Evolutionary conservation across 2,888 invertebrate genomes (phyloP).

Genomic region (Hirtodrosophila cameraria): DNA sequence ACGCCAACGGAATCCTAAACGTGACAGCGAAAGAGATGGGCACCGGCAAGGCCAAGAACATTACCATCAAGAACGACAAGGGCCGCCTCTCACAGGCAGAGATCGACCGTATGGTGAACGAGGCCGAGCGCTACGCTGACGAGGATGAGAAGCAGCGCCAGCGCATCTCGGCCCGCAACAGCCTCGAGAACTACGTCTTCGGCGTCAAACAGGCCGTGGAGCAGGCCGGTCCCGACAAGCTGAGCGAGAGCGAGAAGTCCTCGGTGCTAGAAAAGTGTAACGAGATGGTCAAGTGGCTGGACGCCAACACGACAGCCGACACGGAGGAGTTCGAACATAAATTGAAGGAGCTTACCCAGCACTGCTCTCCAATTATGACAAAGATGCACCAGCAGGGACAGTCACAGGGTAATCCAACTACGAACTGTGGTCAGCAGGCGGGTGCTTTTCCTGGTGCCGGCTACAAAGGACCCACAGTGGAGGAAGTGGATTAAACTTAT

Average conservation of each 20-base stretch:
- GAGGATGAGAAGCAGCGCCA: slow-evolving; percentile 90
- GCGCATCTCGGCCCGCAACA: slow-evolving; percentile 89
- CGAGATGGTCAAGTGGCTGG: slow-evolving; percentile 88
- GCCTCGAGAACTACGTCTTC: slow-evolving; percentile 89
- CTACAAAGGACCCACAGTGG: slow-evolving; percentile 82
- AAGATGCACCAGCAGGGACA: slow-evolving; percentile 76
- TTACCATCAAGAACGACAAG: slow-evolving; percentile 93
- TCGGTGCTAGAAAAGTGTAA: slow-evolving; percentile 87
- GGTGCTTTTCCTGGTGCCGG: slow-evolving; percentile 87
- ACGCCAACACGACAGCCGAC: slow-evolving; percentile 90
- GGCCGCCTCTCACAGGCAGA: slow-evolving; percentile 92
- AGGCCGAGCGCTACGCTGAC: slow-evolving; percentile 91
- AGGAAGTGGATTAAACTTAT: slow-evolving; percentile 78
- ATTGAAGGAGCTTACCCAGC: slow-evolving; percentile 77
- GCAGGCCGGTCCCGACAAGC: slow-evolving; percentile 86
- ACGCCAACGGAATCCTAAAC: slow-evolving; percentile 97
- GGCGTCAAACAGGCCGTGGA: slow-evolving; percentile 89
- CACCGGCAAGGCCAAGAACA: slow-evolving; percentile 89
- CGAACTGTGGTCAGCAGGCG: slow-evolving; percentile 85
- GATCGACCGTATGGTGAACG: slow-evolving; percentile 91
- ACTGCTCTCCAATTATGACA: slow-evolving; percentile 86
- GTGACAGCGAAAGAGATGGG: slow-evolving; percentile 91
- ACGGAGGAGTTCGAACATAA: slow-evolving; percentile 89
- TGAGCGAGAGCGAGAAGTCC: slow-evolving; percentile 89
- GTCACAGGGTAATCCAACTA: slow-evolving; percentile 26